Evolutionary conservation across 1,140 invertebrate species (phyloP).

Genomic region (Ceratosolen fusciceps): DNA sequence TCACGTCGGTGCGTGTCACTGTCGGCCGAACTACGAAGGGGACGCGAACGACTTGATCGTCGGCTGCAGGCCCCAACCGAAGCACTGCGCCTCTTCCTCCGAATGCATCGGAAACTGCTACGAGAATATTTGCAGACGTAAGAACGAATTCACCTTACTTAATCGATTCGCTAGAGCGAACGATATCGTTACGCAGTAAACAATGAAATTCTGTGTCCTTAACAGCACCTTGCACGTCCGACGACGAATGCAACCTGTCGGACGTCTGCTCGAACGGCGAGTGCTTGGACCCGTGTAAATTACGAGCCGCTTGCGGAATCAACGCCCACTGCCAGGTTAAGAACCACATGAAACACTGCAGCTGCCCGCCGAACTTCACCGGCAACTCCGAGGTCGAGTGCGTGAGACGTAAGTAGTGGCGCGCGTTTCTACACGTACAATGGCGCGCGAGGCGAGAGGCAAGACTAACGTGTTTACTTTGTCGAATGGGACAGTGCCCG

Average conservation of each 20-base stretch:
- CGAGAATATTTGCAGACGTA: conserved; percentile 84
- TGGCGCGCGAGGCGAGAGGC: too few relatives aligned
- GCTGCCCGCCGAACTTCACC: conserved; percentile 87
- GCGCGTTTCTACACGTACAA: too few relatives aligned
- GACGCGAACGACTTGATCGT: conserved; percentile 78
- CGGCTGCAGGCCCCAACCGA: conserved; percentile 84
- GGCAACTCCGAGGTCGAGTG: conserved; percentile 89
- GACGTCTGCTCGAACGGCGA: conserved; percentile 87
- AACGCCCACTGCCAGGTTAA: conserved; percentile 86
- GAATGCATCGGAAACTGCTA: conserved; percentile 87
- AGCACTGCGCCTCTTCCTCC: conserved; percentile 77
- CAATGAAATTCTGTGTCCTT: too few relatives aligned
- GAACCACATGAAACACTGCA: conserved; percentile 85
- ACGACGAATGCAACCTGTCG: conserved; percentile 83
- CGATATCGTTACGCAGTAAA: too few relatives aligned
- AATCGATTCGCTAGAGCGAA: too few relatives aligned
- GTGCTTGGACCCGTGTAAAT: conserved; percentile 87
- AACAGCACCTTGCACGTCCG: conserved; percentile 83
- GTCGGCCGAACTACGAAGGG: conserved; percentile 83
- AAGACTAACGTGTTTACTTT: too few relatives aligned
- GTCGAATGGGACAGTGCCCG: conserved; percentile 81
- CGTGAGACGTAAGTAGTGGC: conserved; percentile 80
- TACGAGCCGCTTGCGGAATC: conserved; percentile 85
- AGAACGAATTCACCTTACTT: too few relatives aligned
- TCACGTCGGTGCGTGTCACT: conserved; percentile 83